phyloP scores from a whole-genome alignment of 2,888 invertebrate species.

The Heliconius erato region DNA sequence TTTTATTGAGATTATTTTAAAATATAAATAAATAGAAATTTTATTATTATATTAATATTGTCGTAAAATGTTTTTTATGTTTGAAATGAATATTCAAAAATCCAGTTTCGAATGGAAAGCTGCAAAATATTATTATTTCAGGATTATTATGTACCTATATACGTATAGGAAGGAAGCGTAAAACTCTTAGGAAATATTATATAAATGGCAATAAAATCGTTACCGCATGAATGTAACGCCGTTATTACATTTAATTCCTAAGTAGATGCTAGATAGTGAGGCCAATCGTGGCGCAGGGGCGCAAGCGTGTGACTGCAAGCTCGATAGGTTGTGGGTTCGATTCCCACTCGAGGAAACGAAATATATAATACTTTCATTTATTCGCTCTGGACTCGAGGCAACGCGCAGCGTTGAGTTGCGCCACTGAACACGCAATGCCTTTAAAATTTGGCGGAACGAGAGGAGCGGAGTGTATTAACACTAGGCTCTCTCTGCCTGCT shows the following conservation, averaged over 20 bases:
- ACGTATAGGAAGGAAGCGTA: neutral
- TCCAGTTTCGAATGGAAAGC: slow-evolving; percentile 22
- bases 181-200: neutral
- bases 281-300: too few species aligned
- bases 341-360: too few species aligned
- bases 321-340: too few species aligned
- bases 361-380: too few species aligned
- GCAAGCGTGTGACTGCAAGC: too few species aligned
- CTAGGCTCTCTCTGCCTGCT: neutral
- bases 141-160: neutral
- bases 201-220: neutral
- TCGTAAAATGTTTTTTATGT: neutral
- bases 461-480: too few species aligned
- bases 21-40: slow-evolving; percentile 18
- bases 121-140: slow-evolving; percentile 3
- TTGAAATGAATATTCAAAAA: neutral
- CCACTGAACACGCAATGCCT: too few species aligned
- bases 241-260: neutral
- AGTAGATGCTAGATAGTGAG: too few species aligned
- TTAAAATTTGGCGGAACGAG: too few species aligned
- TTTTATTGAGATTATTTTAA: slow-evolving; percentile 14
- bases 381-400: too few species aligned
- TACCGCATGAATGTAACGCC: neutral
- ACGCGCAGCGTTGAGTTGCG: too few species aligned
- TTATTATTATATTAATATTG: slow-evolving; percentile 8